Base-by-base conservation (phyloP, 2,888 invertebrate genomes). In the Subacronicta megacephala region DNA sequence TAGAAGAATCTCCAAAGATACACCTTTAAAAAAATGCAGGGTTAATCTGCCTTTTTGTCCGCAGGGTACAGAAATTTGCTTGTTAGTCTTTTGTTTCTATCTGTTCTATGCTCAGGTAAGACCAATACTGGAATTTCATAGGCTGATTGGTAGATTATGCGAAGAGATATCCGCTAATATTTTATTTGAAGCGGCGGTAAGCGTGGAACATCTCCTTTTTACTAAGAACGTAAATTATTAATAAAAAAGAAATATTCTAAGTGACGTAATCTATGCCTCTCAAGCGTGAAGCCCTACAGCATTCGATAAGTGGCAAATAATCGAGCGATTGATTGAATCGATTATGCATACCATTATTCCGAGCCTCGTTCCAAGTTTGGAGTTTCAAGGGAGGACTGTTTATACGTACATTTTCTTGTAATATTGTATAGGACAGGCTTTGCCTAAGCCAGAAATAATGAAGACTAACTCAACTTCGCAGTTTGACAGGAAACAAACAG, bases 241-340 rank as follows among this genome's bases (percentile, higher is more conserved):
- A 16, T 7, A 7, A 42, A n/a, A 33, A 38, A n/a, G 29, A 33
- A 45, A 45, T 6, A 33, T 10, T 26, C 7, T 12, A 1, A 42
- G 12, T 5, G 12, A 20, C 38, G 17, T 36, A 41, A 35, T 43
- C 16, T 16, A 5, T 26, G 9, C 40, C 18, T 52, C 18, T 46
- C 35, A 46, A 51, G 15, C 33, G n/a, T 15, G 46, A 72, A 67
- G 43, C 55, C 69, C 5, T 33, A 53, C 16, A 13, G 13, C 13
- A 55, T 26, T 38, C 46, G 15, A 53, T 46, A 47, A 62, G 36
- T 55, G 40, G 23, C 20, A 44, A 53, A 71, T 62, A 68, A 72
- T 57, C 33, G 42, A 60, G 31, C 10, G 33, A 72, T 52, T 43
- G 33, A 41, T 43, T 37, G 45, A 37, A 46, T 52, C 16, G 36